Evolutionary conservation across 2,888 invertebrate species (phyloP), one percentile per base, ranked within the genome.

Genomic region (Alviniconcha strummeri): DNA sequence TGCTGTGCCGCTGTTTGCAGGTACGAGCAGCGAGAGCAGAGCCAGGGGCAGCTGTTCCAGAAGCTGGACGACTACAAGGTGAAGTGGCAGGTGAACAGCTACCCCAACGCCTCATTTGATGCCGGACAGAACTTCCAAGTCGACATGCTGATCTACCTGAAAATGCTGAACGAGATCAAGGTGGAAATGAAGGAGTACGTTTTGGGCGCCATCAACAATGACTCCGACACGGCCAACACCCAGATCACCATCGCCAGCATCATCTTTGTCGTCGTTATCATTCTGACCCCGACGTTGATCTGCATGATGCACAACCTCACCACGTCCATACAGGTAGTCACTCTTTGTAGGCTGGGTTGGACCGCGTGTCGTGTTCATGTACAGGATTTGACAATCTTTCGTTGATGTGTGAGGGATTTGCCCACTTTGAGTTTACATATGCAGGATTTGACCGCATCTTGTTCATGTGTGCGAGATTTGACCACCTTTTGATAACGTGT

Each of bases 291-390:
- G 9, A 55, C 86, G 15, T 76, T 88, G 56, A 79, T 87, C n/a
- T 76, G 69, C 13, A n/a, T 88, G 54, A 85, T 85, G 84, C 84
- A 85, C 82, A 82, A 75, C 8, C 80, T 87, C 52, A 88, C 87
- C 74, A 84, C 83, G 5, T 86, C 85, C 52, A 84, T 88, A 13
- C 88, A 88, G 83, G 85, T 85, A 56, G 52, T 36, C 36, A 36
- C 36, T 36, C 36, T 36, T 36, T 36, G 36, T 36, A 36, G 36
- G 36, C 36, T 36, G 36, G 36, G 36, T 36, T 36, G 36, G 36
- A 36, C 36, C 36, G 3, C 36, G 36, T 36, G 36, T 36, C 36
- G 36, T 36, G 36, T 36, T 36, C 36, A 36, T 36, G 36, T 36
- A 36, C 36, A 36, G 36, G 36, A 36, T 36, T 36, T 36, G 36